Evolutionary conservation across 2,797 vertebrate genomes (phyloP), one percentile per base, ranked within the genome.

Genomic region (Harpagifer antarcticus): DNA sequence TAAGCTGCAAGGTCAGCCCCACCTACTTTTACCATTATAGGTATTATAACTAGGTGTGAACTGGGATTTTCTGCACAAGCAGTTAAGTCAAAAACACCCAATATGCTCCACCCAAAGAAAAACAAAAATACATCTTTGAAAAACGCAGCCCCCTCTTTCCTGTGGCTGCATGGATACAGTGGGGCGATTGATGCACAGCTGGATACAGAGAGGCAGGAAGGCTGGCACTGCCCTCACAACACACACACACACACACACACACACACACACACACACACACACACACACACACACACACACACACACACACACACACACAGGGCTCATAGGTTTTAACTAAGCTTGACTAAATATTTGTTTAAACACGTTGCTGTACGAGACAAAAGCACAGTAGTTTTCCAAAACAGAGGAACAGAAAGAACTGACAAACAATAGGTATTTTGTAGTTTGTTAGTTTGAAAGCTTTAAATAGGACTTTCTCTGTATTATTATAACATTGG

Each of bases 71-170:
- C 59, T 53, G 62, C 63, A 65, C n/a, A 4, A 65, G 68, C 85
- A 78, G 81, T 89, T 78, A 54, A 72, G 73, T 82, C 59, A 68
- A 75, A 81, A 66, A 76, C 43, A 49, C 70, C 47, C 27, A 72
- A 72, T 55, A 76, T 56, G 67, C 74, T 40, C 64, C 48, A 58
- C 76, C 78, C 58, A 84, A 72, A 83, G 45, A 68, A 82, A 90
- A 89, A 88, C 57, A 73, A 68, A 88, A 79, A 82, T 55, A 68
- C 70, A 44, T n/a, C 44, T 45, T 48, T 69, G 74, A 84, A 81
- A 72, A 44, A 42, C 16, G 42, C 37, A 69, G 44, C 40, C 54
- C 33, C 48, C 63, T 71, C 68, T 83, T 83, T 79, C 72, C 74
- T 74, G 61, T 70, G 68, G 59, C 37, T 49, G n/a, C 40, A 59